phyloP scores from a whole-genome alignment of 2,797 vertebrate species.

The Esox masquinongy region DNA sequence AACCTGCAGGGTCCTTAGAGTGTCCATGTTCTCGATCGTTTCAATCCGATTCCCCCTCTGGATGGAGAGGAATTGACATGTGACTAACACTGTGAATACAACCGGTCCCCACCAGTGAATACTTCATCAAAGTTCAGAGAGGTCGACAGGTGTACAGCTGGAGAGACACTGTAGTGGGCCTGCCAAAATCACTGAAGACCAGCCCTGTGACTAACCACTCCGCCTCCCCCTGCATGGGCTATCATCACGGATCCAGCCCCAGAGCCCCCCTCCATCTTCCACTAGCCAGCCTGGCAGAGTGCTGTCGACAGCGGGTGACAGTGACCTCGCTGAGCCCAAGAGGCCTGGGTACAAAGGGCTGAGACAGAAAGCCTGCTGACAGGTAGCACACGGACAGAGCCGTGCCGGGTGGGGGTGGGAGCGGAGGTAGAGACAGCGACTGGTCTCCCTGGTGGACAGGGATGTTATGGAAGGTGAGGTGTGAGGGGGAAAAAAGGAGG shows the following conservation, averaged over 20 bases:
- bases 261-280: conserved; percentile 53
- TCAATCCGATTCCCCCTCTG: conserved; percentile 86
- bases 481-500: background rate
- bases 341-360: conserved; percentile 65
- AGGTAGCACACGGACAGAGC: conserved; percentile 34
- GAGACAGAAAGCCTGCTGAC: conserved; percentile 52
- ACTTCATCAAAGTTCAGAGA: conserved; percentile 10
- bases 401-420: conserved; percentile 13
- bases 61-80: background rate
- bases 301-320: conserved; percentile 55
- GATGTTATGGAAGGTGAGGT: background rate
- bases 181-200: conserved; percentile 44
- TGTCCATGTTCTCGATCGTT: conserved; percentile 78
- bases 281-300: conserved; percentile 64
- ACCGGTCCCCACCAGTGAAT: no score
- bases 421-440: background rate
- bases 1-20: conserved; percentile 73
- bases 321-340: conserved; percentile 52
- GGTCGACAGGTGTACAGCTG: conserved; percentile 73
- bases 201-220: conserved; percentile 30
- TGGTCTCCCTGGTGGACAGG: background rate
- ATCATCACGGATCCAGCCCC: conserved; percentile 57
- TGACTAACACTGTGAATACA: background rate
- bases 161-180: conserved; percentile 46
- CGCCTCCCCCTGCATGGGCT: conserved; percentile 58